phyloP scores from a whole-genome alignment of 2,113 vertebrate genomes.

The Pangasianodon hypophthalmus region DNA sequence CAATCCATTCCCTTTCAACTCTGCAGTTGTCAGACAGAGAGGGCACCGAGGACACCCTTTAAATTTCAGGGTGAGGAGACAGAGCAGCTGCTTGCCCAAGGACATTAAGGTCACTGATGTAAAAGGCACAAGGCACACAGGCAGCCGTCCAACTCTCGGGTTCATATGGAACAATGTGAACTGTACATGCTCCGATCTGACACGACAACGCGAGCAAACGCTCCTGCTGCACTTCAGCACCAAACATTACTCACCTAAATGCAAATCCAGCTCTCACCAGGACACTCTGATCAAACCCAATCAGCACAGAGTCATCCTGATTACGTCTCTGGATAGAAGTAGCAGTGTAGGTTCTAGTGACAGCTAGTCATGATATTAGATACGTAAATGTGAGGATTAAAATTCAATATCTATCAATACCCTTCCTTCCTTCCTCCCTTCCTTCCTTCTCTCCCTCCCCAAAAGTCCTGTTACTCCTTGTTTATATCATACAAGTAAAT shows the following conservation, averaged over 20 bases:
- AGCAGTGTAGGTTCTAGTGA: neutral
- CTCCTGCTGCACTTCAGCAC: neutral
- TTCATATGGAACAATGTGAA: neutral
- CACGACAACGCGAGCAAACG: neutral
- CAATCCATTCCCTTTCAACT: constrained; percentile 60
- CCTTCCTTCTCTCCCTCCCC: no score
- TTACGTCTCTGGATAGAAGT: neutral
- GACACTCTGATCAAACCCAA: neutral
- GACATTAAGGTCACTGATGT: constrained; percentile 19
- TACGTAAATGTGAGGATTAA: neutral
- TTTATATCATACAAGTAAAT: neutral
- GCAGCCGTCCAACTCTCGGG: neutral
- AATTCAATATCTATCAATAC: neutral
- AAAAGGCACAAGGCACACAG: constrained; percentile 10
- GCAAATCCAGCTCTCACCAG: neutral
- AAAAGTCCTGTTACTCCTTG: no score
- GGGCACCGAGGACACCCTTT: constrained; percentile 25
- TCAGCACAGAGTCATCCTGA: neutral
- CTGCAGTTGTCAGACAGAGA: constrained; percentile 41
- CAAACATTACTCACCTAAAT: neutral
- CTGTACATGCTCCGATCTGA: neutral
- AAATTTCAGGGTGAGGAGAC: constrained; percentile 22
- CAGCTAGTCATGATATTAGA: neutral
- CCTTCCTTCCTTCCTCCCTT: neutral
- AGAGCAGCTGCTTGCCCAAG: constrained; percentile 41